Conservation (phyloP, 2,888 invertebrate genomes). For the Pimpla rufipes region DNA sequence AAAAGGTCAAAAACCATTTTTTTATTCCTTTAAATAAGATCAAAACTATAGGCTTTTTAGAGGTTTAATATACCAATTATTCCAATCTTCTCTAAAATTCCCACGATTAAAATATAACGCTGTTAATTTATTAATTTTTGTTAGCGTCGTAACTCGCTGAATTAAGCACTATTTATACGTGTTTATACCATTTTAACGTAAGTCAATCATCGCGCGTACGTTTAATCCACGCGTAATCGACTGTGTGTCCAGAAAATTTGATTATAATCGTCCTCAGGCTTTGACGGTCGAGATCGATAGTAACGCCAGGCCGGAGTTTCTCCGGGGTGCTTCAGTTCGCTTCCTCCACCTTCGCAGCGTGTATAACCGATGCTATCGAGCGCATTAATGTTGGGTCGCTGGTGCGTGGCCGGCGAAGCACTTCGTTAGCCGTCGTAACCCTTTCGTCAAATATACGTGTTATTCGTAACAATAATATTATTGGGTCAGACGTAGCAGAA, state of each 20-base stretch:
- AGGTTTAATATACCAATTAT: no score
- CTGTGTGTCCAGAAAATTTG: not conserved
- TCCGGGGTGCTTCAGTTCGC: slow-evolving; percentile 18
- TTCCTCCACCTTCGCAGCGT: not conserved
- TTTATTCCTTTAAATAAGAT: no score
- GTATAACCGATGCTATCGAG: slow-evolving; percentile 33
- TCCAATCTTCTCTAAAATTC: no score
- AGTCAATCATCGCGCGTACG: not conserved
- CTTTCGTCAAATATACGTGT: slow-evolving; percentile 71
- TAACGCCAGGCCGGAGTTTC: not conserved
- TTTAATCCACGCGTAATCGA: not conserved
- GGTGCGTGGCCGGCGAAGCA: slow-evolving; percentile 41
- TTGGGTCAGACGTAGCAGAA: slow-evolving; percentile 64
- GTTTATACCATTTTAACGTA: not conserved
- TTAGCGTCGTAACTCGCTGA: no score
- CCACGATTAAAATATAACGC: no score
- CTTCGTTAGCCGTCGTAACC: slow-evolving; percentile 67
- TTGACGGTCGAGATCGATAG: slow-evolving; percentile 1
- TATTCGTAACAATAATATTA: slow-evolving; percentile 73
- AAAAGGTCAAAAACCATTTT: no score
- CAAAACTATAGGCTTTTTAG: no score
- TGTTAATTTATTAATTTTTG: no score
- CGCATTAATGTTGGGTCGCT: slow-evolving; percentile 47
- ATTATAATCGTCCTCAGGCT: not conserved
- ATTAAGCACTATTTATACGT: no score